These are phyloP conservation scores for Tupaia chinensis DNA, from an alignment of 2,113 vertebrate species.

Conservation along the genomic window DNA sequence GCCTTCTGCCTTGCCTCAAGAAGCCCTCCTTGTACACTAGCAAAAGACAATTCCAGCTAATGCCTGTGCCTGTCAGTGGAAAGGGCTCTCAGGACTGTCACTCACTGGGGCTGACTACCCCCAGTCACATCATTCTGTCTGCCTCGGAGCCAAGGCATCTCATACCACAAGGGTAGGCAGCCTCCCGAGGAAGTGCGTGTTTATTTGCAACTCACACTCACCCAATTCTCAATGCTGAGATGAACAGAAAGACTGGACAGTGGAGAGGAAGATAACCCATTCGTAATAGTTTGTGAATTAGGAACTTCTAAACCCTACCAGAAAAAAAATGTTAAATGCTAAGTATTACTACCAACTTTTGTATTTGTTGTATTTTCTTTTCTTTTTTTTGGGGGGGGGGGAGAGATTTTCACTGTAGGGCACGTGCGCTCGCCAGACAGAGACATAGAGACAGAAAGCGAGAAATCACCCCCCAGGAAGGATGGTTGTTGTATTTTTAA, in stretches of 20 bases:
- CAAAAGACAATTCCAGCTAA: not conserved
- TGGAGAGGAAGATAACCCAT: not conserved
- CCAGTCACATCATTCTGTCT: not conserved
- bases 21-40: not conserved
- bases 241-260: not conserved
- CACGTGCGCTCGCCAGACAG: no score
- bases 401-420: no score
- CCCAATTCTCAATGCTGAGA: not conserved
- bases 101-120: not conserved
- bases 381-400: no score
- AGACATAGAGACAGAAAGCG: no score
- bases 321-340: not conserved
- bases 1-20: not conserved
- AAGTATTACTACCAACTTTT: not conserved
- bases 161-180: not conserved
- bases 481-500: not conserved
- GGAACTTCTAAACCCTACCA: not conserved
- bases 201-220: not conserved
- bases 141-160: not conserved
- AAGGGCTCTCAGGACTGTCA: not conserved
- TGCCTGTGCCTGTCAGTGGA: not conserved
- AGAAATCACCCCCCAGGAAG: no score
- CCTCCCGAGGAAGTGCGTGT: not conserved
- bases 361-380: not conserved
- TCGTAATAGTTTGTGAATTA: not conserved